Evolutionary conservation across 2,888 invertebrate genomes (phyloP).

Genomic region (Hanleya hanleyi): DNA sequence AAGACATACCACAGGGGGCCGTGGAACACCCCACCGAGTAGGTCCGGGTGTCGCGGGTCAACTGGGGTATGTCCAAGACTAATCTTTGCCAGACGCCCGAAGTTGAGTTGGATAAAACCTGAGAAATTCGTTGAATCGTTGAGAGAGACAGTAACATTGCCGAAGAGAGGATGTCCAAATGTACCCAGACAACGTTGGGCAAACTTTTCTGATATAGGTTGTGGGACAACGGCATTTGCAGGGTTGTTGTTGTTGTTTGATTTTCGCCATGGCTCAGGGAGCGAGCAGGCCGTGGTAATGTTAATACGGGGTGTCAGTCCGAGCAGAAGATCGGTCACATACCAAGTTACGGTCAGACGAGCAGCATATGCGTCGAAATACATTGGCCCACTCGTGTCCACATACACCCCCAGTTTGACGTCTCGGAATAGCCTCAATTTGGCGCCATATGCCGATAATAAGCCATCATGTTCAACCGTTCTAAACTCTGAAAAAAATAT

Average conservation of each 20-base stretch:
- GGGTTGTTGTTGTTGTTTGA: background rate
- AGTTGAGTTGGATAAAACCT: background rate
- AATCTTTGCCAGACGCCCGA: background rate
- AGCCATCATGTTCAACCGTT: constrained; percentile 2
- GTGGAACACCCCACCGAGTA: background rate
- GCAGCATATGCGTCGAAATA: background rate
- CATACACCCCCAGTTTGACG: constrained; percentile 42
- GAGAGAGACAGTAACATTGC: constrained; percentile 1
- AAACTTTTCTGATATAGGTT: background rate
- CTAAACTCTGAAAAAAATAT: too few relatives aligned
- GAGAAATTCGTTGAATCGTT: background rate
- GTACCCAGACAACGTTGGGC: background rate
- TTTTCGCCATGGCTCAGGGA: constrained; percentile 6
- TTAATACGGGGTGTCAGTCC: constrained; percentile 8
- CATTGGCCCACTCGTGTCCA: constrained; percentile 43
- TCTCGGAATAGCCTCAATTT: constrained; percentile 46
- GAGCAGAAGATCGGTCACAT: background rate
- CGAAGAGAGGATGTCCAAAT: constrained; percentile 12
- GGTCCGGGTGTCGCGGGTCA: background rate
- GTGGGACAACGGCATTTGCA: background rate
- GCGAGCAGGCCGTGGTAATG: background rate
- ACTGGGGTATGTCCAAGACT: background rate
- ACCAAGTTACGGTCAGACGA: background rate
- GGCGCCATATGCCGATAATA: constrained; percentile 36
- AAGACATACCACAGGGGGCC: background rate